Conservation (phyloP, 2,113 vertebrate genomes). For the Eptesicus fuscus region DNA sequence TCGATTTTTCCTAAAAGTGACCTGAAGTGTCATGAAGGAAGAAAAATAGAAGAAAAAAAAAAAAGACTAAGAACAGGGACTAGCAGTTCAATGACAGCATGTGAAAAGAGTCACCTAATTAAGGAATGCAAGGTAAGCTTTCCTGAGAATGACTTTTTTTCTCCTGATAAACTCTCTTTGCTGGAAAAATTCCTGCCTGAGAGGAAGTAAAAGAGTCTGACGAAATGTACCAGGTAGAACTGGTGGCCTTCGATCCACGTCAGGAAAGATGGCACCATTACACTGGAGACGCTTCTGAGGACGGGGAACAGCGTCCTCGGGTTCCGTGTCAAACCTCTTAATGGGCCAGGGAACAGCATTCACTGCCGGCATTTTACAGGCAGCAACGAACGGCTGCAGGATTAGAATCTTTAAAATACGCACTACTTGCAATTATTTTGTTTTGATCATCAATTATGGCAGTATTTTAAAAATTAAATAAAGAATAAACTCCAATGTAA, state of each 20-base stretch:
- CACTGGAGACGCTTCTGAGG: slow-evolving; percentile 86
- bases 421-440: slow-evolving; percentile 69
- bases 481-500: slow-evolving; percentile 55
- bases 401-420: slow-evolving; percentile 65
- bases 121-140: slow-evolving; percentile 86
- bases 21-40: background rate
- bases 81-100: background rate
- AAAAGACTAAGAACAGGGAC: background rate
- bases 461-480: slow-evolving; percentile 63
- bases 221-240: slow-evolving; percentile 93
- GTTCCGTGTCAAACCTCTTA: slow-evolving; percentile 94
- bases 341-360: slow-evolving; percentile 57
- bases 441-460: slow-evolving; percentile 76
- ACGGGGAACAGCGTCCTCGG: slow-evolving; percentile 88
- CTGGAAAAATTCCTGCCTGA: slow-evolving; percentile 89
- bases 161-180: slow-evolving; percentile 86
- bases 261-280: slow-evolving; percentile 84
- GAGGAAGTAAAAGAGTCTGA: slow-evolving; percentile 84
- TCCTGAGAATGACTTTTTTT: slow-evolving; percentile 90
- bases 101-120: background rate
- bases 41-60: background rate
- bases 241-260: slow-evolving; percentile 91
- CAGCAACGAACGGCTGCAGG: slow-evolving; percentile 74
- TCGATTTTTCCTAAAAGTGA: background rate
- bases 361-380: slow-evolving; percentile 70